These are phyloP conservation scores for Apis dorsata DNA, from an alignment of 1,140 invertebrate species.

Conservation along the genomic window DNA sequence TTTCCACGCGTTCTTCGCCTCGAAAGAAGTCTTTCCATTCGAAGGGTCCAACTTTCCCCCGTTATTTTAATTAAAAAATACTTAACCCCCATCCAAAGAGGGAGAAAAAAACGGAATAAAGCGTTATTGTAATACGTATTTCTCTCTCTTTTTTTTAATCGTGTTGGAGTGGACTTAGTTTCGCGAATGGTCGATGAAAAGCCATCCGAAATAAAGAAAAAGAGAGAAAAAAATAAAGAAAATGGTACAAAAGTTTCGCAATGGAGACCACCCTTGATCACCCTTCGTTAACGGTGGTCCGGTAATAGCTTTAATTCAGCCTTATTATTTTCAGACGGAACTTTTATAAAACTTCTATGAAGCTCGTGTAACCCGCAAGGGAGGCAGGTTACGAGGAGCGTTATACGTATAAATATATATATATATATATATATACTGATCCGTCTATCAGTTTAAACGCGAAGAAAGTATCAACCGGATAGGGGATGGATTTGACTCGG, in stretches of 20 bases:
- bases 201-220: background rate
- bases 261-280: constrained; percentile 34
- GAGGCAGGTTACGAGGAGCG: constrained; percentile 7
- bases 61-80: constrained; percentile 65
- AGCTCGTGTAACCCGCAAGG: background rate
- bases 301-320: constrained; percentile 64
- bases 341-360: constrained; percentile 52
- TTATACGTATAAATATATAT: background rate
- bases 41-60: background rate
- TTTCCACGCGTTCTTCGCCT: background rate
- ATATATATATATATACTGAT: constrained; percentile 31
- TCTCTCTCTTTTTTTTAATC: background rate
- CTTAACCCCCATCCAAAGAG: constrained; percentile 22
- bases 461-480: background rate
- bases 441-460: constrained; percentile 26
- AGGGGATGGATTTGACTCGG: background rate
- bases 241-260: constrained; percentile 50
- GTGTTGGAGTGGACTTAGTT: constrained; percentile 35
- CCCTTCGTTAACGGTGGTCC: constrained; percentile 47
- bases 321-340: constrained; percentile 62
- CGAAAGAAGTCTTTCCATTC: background rate
- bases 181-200: constrained; percentile 47
- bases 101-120: constrained; percentile 13
- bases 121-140: constrained; percentile 20
- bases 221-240: background rate